phyloP scores from a whole-genome alignment of 2,113 vertebrate genomes.

The Calonectris borealis region DNA sequence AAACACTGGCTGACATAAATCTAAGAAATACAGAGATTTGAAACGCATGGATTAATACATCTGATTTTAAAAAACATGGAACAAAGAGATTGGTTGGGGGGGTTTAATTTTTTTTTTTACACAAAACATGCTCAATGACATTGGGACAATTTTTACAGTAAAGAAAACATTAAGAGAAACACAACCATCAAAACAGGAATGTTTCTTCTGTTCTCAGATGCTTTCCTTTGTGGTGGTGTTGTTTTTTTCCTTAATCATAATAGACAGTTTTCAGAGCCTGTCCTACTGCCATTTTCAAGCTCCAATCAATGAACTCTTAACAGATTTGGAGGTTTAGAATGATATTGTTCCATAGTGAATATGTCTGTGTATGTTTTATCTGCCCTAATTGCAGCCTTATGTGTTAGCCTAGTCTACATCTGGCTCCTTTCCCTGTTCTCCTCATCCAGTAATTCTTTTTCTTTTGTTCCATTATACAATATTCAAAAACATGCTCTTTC shows the following conservation, averaged over 20 bases:
- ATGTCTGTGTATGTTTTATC: neutral
- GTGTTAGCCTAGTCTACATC: neutral
- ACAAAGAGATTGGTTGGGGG: neutral
- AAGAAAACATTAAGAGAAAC: neutral
- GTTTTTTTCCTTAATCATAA: neutral
- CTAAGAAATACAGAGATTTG: neutral
- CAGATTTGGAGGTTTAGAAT: neutral
- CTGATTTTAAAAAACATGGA: neutral
- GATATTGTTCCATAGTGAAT: neutral
- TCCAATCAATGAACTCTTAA: neutral
- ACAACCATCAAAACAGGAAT: neutral
- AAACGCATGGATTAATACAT: neutral
- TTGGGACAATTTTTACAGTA: neutral
- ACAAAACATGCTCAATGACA: neutral
- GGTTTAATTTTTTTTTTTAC: neutral
- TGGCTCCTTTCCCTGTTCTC: neutral
- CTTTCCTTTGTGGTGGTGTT: neutral
- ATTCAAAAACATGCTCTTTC: neutral
- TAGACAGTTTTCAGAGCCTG: neutral
- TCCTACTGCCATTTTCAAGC: neutral
- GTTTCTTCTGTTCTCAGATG: neutral
- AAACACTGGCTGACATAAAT: neutral
- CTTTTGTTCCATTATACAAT: neutral
- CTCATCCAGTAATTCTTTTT: neutral
- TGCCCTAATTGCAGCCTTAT: neutral